phyloP scores from a whole-genome alignment of 2,797 vertebrate genomes.

The Lacerta viridis region DNA sequence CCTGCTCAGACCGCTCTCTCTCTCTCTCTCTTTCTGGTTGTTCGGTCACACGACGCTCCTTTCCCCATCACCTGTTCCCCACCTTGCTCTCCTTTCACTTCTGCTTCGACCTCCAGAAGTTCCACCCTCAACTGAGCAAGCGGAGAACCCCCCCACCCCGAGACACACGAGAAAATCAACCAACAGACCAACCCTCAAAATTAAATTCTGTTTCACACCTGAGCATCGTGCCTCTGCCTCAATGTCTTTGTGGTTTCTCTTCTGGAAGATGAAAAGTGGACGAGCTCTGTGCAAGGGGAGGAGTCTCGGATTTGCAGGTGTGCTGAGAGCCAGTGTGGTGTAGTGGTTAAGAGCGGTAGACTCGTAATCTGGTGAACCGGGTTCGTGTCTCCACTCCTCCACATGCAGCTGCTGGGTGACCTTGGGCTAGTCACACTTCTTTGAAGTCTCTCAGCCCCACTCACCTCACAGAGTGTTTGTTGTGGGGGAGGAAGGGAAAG shows the following conservation, averaged over 20 bases:
- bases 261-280: rapidly evolving
- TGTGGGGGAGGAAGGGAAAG: no score
- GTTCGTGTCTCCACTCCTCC: no score
- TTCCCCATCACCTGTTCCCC: conserved; percentile 45
- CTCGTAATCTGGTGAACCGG: no score
- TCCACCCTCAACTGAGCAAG: conserved; percentile 62
- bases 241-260: conserved; percentile 29
- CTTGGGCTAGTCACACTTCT: no score
- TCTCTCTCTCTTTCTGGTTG: conserved; percentile 62
- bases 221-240: conserved; percentile 47
- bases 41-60: conserved; percentile 44
- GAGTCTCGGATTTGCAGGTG: neutral
- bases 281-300: neutral
- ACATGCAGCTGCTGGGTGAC: no score
- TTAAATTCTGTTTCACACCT: conserved; percentile 77
- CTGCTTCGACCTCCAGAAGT: conserved; percentile 68
- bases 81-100: conserved; percentile 40
- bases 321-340: neutral
- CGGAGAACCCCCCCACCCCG: neutral
- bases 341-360: no score
- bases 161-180: neutral
- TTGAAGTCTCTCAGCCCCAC: no score
- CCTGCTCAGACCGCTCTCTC: conserved; percentile 59
- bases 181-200: conserved; percentile 60
- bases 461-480: no score